Evolutionary conservation across 2,113 vertebrate species (phyloP).

Genomic region (Numida meleagris): DNA sequence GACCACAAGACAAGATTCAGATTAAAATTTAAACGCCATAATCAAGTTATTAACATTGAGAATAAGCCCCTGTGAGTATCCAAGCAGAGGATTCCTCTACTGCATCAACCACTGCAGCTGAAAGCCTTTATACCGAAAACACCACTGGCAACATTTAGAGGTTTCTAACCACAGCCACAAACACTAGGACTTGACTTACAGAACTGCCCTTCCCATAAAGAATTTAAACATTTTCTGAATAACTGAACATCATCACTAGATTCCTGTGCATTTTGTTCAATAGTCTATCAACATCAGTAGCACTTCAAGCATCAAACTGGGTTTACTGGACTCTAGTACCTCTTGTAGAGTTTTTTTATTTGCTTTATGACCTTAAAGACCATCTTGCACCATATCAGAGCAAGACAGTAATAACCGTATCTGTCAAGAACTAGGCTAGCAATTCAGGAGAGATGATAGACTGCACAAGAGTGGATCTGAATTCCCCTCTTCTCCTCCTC

Average conservation of each 20-base stretch:
- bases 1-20: neutral
- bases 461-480: neutral
- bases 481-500: neutral
- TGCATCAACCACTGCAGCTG: neutral
- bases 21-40: neutral
- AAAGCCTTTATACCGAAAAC: neutral
- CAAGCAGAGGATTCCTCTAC: neutral
- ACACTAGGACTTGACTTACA: neutral
- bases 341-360: neutral
- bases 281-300: neutral
- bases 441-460: neutral
- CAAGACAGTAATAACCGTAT: neutral
- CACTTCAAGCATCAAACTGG: neutral
- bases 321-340: neutral
- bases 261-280: neutral
- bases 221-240: neutral
- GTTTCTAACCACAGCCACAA: neutral
- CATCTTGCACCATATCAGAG: neutral
- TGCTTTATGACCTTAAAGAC: neutral
- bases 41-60: rapidly evolving
- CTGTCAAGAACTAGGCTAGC: neutral
- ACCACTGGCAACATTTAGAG: neutral
- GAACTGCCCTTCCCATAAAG: neutral
- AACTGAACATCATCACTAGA: neutral
- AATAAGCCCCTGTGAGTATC: neutral